Conservation (phyloP, 1,140 invertebrate species). For the Sipha flava region DNA sequence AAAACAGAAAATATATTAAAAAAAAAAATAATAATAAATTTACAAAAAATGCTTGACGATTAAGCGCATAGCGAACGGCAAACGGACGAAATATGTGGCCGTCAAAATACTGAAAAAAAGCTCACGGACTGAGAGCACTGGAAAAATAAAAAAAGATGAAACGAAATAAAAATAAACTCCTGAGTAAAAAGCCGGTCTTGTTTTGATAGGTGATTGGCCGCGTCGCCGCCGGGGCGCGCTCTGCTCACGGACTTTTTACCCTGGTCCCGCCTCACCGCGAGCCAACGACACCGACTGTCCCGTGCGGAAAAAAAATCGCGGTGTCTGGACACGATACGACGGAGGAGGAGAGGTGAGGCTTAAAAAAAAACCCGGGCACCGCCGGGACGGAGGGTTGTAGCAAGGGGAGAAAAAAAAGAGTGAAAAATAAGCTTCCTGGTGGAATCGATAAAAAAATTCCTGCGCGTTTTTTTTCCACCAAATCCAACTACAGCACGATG, state of each 20-base stretch:
- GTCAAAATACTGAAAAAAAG: slow-evolving; percentile 19
- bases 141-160: neutral
- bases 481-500: neutral
- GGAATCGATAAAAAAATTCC: slow-evolving; percentile 32
- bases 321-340: slow-evolving; percentile 7
- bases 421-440: slow-evolving; percentile 24
- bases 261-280: neutral
- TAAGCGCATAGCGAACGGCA: neutral
- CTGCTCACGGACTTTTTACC: slow-evolving; percentile 5
- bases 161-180: neutral
- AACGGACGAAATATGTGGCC: neutral
- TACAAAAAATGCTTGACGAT: neutral
- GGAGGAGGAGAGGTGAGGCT: neutral
- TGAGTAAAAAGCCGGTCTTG: slow-evolving; percentile 18
- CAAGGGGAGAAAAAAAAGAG: slow-evolving; percentile 1
- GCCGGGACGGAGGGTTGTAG: neutral
- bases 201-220: slow-evolving; percentile 22
- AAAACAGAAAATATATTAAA: neutral
- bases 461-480: slow-evolving; percentile 25
- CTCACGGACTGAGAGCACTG: neutral
- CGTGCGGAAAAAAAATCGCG: neutral
- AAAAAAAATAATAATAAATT: neutral
- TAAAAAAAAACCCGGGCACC: neutral
- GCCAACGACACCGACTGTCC: neutral
- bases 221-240: neutral